These are phyloP conservation scores for Netelia virgata DNA, from an alignment of 2,888 invertebrate species.

Conservation along the genomic window DNA sequence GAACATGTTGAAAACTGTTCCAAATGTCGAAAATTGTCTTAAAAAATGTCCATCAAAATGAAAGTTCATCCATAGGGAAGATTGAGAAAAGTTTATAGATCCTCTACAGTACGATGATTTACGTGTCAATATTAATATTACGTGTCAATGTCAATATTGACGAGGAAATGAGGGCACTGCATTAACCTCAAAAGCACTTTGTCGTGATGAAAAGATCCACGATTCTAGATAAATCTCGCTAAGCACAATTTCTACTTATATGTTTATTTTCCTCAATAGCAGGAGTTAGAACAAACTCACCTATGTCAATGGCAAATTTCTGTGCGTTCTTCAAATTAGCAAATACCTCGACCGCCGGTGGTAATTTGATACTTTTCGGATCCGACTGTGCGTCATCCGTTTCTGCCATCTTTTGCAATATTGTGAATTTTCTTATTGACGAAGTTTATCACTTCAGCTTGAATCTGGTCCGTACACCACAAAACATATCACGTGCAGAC, in stretches of 20 bases:
- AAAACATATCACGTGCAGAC: neutral
- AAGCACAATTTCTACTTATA: neutral
- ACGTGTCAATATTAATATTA: too few relatives aligned
- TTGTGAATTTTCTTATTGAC: neutral
- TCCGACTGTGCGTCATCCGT: constrained; percentile 77
- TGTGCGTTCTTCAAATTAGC: constrained; percentile 88
- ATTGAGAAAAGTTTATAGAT: too few relatives aligned
- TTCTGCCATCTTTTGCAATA: constrained; percentile 77
- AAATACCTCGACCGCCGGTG: constrained; percentile 87
- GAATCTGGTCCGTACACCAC: neutral
- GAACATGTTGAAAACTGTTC: too few relatives aligned
- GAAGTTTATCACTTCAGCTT: neutral
- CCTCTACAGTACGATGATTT: too few relatives aligned
- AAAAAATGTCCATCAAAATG: too few relatives aligned
- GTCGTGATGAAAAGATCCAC: neutral
- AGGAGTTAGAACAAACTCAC: constrained; percentile 81
- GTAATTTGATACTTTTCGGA: constrained; percentile 86
- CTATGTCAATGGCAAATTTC: constrained; percentile 90
- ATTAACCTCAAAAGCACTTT: neutral
- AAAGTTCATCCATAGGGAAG: too few relatives aligned
- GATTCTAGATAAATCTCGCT: neutral
- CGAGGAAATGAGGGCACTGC: neutral
- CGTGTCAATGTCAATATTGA: too few relatives aligned
- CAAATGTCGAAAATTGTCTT: too few relatives aligned
- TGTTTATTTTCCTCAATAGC: neutral